These are phyloP conservation scores for Oreochromis spilurus DNA, from an alignment of 2,113 vertebrate genomes.

Conservation along the genomic window DNA sequence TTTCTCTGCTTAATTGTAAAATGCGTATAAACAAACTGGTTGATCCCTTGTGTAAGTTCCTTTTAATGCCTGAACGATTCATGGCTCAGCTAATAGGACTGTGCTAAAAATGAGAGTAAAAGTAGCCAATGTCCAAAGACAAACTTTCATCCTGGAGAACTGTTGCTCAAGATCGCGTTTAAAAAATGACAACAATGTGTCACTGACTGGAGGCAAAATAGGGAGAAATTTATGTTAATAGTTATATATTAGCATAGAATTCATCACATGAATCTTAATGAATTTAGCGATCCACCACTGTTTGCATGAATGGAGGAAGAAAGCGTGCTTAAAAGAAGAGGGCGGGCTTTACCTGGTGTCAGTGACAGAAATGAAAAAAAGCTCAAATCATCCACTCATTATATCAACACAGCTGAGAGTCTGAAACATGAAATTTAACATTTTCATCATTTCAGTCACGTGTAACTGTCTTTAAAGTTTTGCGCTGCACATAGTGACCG, in stretches of 20 bases:
- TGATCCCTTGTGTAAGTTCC: accelerated
- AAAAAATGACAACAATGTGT: accelerated
- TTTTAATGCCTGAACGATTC: not conserved
- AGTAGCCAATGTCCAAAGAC: not conserved
- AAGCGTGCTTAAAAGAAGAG: no score
- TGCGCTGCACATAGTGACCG: not conserved
- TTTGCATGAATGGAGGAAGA: accelerated
- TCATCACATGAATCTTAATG: no score
- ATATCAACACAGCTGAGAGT: accelerated
- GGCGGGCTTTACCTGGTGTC: no score
- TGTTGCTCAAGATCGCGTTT: accelerated
- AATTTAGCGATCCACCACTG: accelerated
- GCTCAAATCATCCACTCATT: accelerated
- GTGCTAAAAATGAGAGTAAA: not conserved
- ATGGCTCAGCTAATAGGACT: not conserved
- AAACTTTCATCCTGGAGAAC: not conserved
- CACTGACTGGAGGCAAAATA: no score
- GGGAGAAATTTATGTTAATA: no score
- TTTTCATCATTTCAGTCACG: no score
- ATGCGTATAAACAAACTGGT: no score
- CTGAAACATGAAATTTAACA: not conserved
- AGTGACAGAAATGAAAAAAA: no score
- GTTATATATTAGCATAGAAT: accelerated
- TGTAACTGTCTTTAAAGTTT: not conserved
- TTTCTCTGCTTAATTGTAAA: not conserved